These are phyloP conservation scores for Macquaria ambigua DNA, from an alignment of 2,113 vertebrate genomes.

Conservation along the genomic window DNA sequence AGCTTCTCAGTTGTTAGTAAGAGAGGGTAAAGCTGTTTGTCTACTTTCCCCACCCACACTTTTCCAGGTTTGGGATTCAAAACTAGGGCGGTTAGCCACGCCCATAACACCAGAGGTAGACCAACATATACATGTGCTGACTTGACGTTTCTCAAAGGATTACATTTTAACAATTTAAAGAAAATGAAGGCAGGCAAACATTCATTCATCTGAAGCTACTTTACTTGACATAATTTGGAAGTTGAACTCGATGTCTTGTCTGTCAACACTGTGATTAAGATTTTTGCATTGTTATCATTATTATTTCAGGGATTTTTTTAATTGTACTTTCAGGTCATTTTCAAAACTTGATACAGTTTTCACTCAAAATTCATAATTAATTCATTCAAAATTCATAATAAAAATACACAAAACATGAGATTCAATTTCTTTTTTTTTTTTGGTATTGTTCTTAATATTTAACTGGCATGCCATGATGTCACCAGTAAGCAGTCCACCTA, in stretches of 20 bases:
- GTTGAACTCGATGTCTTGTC: neutral
- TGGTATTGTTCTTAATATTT: neutral
- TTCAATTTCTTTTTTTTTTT: neutral
- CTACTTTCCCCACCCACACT: neutral
- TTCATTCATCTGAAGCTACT: neutral
- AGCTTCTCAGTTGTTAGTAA: neutral
- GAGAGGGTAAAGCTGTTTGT: too few relatives aligned
- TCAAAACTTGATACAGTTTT: neutral
- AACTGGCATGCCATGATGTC: neutral
- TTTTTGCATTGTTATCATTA: neutral
- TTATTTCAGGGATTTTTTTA: neutral
- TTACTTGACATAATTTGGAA: neutral
- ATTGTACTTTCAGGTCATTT: neutral
- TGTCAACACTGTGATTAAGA: neutral
- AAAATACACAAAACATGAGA: neutral
- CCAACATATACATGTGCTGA: neutral
- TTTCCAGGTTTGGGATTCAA: neutral
- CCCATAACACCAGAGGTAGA: neutral
- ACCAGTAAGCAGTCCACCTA: neutral
- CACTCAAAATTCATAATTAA: neutral
- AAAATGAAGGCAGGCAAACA: neutral
- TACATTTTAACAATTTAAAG: neutral
- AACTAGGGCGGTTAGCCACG: neutral
- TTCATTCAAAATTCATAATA: too few relatives aligned
- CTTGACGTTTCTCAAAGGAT: slow-evolving; percentile 3